A percentile compares a stretch with the other conserved stretches of the same genome.
These are phyloP conservation scores for Drosophila peninsularis DNA, from an alignment of 2,888 invertebrate genomes.

Conservation along the genomic window DNA sequence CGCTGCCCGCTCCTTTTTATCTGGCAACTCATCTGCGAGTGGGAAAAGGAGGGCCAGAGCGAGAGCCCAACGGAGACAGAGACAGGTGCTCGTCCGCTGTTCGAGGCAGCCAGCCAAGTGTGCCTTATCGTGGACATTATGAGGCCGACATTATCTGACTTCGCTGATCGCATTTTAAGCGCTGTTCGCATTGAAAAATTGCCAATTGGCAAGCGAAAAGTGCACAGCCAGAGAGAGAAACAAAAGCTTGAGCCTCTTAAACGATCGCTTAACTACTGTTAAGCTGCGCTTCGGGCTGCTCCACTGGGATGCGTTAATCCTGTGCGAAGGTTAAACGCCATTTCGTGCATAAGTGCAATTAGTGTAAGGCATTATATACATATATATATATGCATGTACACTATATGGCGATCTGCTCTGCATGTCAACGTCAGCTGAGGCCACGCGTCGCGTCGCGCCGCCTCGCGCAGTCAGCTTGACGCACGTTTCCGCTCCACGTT, in stretches of 20 bases:
- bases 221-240: slow-evolving; percentile 8
- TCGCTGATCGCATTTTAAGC: slow-evolving; percentile 67
- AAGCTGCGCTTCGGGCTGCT: slow-evolving; percentile 59
- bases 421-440: slow-evolving; percentile 51
- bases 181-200: slow-evolving; percentile 73
- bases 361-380: slow-evolving; percentile 64
- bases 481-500: slow-evolving; percentile 67
- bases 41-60: not conserved
- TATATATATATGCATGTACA: slow-evolving; percentile 27
- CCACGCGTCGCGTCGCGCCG: slow-evolving; percentile 27
- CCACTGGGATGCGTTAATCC: slow-evolving; percentile 57
- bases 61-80: slow-evolving; percentile 30
- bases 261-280: slow-evolving; percentile 81
- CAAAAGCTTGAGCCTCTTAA: slow-evolving; percentile 64
- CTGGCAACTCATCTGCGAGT: slow-evolving; percentile 55
- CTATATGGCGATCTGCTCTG: slow-evolving; percentile 29
- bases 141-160: slow-evolving; percentile 68
- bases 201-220: slow-evolving; percentile 53
- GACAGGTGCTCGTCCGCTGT: slow-evolving; percentile 49
- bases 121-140: slow-evolving; percentile 64
- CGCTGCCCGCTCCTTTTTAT: slow-evolving; percentile 51
- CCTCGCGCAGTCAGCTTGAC: slow-evolving; percentile 58
- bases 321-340: slow-evolving; percentile 69
- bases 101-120: slow-evolving; percentile 20
- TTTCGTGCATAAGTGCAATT: slow-evolving; percentile 78